phyloP scores from a whole-genome alignment of 1,140 invertebrate genomes.

The Ptiloglossa arizonensis region DNA sequence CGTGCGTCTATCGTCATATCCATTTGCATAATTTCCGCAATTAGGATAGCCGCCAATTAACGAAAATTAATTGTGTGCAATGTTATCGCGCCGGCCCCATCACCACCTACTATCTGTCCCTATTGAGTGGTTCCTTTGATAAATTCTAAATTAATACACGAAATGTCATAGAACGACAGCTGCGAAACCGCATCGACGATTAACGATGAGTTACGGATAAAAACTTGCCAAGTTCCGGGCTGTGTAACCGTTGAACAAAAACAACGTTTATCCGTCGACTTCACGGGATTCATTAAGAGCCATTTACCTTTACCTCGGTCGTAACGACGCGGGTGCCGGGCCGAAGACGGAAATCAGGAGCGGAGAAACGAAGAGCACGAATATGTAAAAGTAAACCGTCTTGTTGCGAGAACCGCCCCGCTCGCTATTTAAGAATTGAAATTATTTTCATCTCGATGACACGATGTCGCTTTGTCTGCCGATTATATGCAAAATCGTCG shows the following conservation, averaged over 20 bases:
- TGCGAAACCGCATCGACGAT: background rate
- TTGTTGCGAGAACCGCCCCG: too few relatives aligned
- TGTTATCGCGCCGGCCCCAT: conserved; percentile 6
- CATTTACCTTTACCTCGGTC: background rate
- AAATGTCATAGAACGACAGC: conserved; percentile 6
- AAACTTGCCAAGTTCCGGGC: background rate
- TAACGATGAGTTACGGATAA: background rate
- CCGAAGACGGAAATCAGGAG: background rate
- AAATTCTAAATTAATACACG: conserved; percentile 55
- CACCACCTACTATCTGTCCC: conserved; percentile 27
- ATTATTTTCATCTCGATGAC: background rate
- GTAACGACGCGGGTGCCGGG: background rate
- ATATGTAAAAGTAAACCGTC: background rate
- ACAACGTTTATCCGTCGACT: background rate
- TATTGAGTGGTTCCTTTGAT: conserved; percentile 45
- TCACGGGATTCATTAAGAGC: background rate
- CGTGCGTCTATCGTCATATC: conserved; percentile 14
- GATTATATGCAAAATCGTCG: conserved; percentile 7
- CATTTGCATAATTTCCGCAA: conserved; percentile 61
- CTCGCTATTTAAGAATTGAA: background rate
- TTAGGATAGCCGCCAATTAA: conserved; percentile 59
- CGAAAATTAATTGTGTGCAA: conserved; percentile 48
- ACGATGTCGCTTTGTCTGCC: background rate
- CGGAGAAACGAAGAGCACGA: background rate
- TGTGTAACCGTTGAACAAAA: background rate